phyloP scores from a whole-genome alignment of 2,113 vertebrate genomes.

The Pseudorectes ferrugineus region DNA sequence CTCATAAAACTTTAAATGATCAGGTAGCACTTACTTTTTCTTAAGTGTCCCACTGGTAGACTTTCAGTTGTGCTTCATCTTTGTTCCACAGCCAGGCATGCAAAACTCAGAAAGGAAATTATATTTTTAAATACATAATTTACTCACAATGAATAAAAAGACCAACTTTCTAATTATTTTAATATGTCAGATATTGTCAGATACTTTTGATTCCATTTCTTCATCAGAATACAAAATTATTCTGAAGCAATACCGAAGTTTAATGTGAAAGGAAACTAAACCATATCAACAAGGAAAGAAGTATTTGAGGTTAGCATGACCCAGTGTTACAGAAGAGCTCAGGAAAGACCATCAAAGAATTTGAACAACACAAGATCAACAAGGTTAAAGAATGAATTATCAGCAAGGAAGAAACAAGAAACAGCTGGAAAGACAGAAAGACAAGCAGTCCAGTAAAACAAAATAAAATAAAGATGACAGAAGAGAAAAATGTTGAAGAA shows the following conservation, averaged over 20 bases:
- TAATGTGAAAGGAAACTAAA: background rate
- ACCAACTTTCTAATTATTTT: background rate
- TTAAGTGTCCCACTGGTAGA: background rate
- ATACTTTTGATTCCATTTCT: background rate
- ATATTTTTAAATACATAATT: background rate
- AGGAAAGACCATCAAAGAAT: background rate
- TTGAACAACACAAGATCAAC: background rate
- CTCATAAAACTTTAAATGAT: background rate
- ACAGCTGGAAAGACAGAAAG: background rate
- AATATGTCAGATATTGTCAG: background rate
- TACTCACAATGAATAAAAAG: background rate
- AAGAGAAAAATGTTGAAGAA: background rate
- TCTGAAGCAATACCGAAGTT: background rate
- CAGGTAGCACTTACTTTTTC: background rate
- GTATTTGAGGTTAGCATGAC: background rate
- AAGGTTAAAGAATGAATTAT: background rate
- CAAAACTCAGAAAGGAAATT: background rate
- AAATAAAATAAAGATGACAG: background rate
- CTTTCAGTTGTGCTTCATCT: background rate
- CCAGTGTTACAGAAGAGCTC: background rate
- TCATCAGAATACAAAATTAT: background rate
- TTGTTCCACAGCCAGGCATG: background rate
- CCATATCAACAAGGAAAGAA: background rate
- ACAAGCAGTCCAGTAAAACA: background rate
- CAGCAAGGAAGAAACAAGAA: background rate